phyloP scores from a whole-genome alignment of 2,888 invertebrate species.

The Listrodromus nycthemerus region DNA sequence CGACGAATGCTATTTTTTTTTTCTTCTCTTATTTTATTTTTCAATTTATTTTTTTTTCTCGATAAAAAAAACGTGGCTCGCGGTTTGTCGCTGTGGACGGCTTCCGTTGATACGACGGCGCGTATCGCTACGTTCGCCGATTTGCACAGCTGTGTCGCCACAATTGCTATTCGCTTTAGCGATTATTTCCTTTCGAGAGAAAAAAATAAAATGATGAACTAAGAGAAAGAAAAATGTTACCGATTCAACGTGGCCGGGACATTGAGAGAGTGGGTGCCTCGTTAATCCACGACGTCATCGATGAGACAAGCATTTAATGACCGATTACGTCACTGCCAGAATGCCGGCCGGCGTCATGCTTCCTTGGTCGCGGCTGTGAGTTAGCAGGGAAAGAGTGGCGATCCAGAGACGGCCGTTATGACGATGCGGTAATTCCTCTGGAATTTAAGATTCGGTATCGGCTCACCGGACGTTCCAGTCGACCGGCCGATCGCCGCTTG shows the following conservation, averaged over 20 bases:
- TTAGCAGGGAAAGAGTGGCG: conserved; percentile 24
- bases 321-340: conserved; percentile 81
- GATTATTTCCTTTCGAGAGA: conserved; percentile 18
- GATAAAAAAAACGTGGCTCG: conserved; percentile 48
- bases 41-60: not conserved
- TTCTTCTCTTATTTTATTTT: not conserved
- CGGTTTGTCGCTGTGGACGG: conserved; percentile 29
- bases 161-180: conserved; percentile 2
- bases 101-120: conserved; percentile 59
- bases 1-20: not conserved
- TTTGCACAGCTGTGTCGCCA: not conserved
- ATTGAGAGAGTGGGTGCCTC: conserved; percentile 35
- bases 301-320: conserved; percentile 76
- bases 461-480: conserved; percentile 55
- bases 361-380: conserved; percentile 25
- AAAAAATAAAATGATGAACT: not conserved
- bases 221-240: not conserved
- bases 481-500: conserved; percentile 46
- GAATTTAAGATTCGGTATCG: conserved; percentile 41
- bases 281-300: conserved; percentile 63
- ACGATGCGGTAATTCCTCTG: conserved; percentile 61
- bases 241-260: conserved; percentile 45
- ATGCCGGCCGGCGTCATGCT: conserved; percentile 62
- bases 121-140: not conserved
- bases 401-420: not conserved